Evolutionary conservation across 2,888 invertebrate species (phyloP).

Genomic region (Lordiphosa andalusiaca): DNA sequence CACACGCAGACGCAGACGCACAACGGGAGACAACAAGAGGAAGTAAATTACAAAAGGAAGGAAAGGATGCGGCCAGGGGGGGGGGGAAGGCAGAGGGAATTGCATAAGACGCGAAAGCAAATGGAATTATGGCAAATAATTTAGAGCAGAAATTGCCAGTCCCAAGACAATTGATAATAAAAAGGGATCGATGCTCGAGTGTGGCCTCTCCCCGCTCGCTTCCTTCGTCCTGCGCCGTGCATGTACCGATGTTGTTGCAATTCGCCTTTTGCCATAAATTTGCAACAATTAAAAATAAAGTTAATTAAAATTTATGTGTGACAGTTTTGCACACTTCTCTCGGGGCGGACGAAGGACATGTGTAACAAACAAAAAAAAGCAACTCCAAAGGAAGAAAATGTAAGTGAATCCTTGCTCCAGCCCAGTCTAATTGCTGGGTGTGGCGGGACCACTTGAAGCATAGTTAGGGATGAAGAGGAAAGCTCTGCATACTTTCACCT

Average conservation of each 20-base stretch:
- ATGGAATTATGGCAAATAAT: constrained; percentile 76
- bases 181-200: constrained; percentile 42
- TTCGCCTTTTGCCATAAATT: constrained; percentile 71
- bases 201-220: constrained; percentile 9
- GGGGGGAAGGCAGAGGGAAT: constrained; percentile 24
- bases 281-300: constrained; percentile 74
- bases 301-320: constrained; percentile 78
- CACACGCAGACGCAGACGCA: constrained; percentile 19
- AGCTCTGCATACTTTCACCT: no score
- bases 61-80: constrained; percentile 53
- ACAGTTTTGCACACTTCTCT: constrained; percentile 64
- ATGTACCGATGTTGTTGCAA: constrained; percentile 7
- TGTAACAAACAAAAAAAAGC: no score
- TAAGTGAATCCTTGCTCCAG: constrained; percentile 18
- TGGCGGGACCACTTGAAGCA: constrained; percentile 34
- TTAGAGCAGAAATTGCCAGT: constrained; percentile 70
- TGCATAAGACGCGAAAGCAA: constrained; percentile 45
- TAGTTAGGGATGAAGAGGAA: no score
- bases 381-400: no score
- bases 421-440: constrained; percentile 69
- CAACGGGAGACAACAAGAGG: constrained; percentile 53
- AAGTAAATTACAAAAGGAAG: constrained; percentile 63
- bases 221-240: constrained; percentile 3
- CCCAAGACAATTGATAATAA: constrained; percentile 46
- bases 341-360: constrained; percentile 21